Evolutionary conservation across 92 coral and sea anemone species (phyloP), one percentile per base, ranked within the genome.

Genomic region (Hydrozoanthus gracilis): DNA sequence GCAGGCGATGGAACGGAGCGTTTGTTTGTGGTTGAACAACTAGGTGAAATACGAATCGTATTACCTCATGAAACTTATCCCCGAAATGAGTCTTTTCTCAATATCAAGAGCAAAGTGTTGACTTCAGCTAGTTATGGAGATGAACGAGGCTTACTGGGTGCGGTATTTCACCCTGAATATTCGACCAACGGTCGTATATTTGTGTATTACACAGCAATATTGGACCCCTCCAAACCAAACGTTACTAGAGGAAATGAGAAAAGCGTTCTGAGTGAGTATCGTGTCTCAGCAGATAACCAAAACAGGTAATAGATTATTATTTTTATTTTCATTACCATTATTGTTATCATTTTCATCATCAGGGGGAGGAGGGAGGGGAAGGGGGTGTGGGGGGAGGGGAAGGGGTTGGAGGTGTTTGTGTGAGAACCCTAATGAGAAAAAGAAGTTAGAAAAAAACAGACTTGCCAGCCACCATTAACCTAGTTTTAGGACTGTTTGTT

Each of bases 161-260:
- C 95, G 15, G 96, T 88, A 47, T 96, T 96, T 83, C 98, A 96
- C 73, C 98, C 98, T 2, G 77, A 88, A 8, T 96, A 92, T 76
- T 79, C 78, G 6, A 62, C 50, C 5, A 94, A 94, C 73, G 94
- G 96, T 51, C 92, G 97, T 8, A 79, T 96, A 47, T 96, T 94
- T 69, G 95, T 96, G 51, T 96, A 96, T 84, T 96, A 96, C 47
- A 92, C 91, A 11, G 82, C 95, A 18, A 20, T 14, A 7, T 13
- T 12, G 15, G 55, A 14, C 3, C 17, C 4, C 16, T 47, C 6
- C 51, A 77, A 77, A 65, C 52, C 9, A 9, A 77, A 11, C 67
- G 56, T 4, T 17, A 51, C 64, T 15, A 54, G 15, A 35, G 9
- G 16, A 11, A 8, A 44, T 9, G 66, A 77, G 18, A 77, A 12